Evolutionary conservation across 2,888 invertebrate species (phyloP).

Genomic region (Melipona beecheii): DNA sequence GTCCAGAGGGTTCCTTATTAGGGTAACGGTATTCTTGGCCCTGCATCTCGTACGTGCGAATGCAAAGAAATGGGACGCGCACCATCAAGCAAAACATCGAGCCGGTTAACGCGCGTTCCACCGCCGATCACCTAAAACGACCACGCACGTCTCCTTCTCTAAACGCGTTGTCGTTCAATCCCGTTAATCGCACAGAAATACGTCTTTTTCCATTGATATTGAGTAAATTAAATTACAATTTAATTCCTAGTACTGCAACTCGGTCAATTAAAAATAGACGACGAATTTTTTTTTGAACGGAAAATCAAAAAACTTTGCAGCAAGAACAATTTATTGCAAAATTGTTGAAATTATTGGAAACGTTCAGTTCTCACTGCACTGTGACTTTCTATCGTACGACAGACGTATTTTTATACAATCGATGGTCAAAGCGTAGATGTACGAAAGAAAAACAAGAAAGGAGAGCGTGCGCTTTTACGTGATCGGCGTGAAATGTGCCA

Average conservation of each 20-base stretch:
- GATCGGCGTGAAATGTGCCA: background rate
- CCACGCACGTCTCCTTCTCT: background rate
- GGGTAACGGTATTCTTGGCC: slow-evolving; percentile 25
- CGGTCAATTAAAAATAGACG: no score
- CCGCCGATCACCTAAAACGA: background rate
- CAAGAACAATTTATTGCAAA: no score
- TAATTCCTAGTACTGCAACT: no score
- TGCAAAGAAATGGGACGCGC: slow-evolving; percentile 22
- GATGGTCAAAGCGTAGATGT: background rate
- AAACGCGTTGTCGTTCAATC: background rate
- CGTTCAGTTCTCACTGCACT: no score
- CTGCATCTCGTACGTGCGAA: slow-evolving; percentile 39
- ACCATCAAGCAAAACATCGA: slow-evolving; percentile 31
- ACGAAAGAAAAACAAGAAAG: background rate
- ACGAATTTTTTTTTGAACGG: no score
- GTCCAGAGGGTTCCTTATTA: slow-evolving; percentile 42
- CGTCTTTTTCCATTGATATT: background rate
- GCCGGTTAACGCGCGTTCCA: background rate
- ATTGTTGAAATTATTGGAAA: no score
- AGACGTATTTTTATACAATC: background rate
- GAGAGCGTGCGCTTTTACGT: background rate
- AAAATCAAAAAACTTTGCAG: no score
- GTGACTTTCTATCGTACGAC: background rate
- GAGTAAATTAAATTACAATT: no score
- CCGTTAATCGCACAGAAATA: background rate